Evolutionary conservation across 2,888 invertebrate genomes (phyloP), one percentile per base, ranked within the genome.

Genomic region (Stenoptilia bipunctidactyla): DNA sequence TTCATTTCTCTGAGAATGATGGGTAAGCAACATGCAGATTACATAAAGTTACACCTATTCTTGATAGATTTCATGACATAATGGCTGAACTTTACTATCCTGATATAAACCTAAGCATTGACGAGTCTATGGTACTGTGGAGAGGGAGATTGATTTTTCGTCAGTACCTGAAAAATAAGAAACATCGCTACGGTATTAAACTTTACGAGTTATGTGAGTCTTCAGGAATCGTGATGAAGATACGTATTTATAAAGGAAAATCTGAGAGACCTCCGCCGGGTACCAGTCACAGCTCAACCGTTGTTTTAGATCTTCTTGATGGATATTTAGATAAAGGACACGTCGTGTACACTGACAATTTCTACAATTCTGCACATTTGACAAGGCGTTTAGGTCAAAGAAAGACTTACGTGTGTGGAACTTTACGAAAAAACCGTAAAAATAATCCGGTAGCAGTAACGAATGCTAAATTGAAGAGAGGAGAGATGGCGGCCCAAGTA

Each of bases 401-500:
- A 36, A 45, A 51, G 33, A 43, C 56, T 42, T 33, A 53, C 37
- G 38, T 38, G 9, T 45, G 46, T 43, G 55, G 56, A 36, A 60
- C 55, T 36, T 43, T 61, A 12, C 44, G 52, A 38, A 47, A 46
- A 46, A 55, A 57, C 39, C 45, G 52, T 37, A 43, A 46, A 43
- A 44, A 48, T 39, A 51, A 53, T 42, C 57, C 55, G 37, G 41
- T 46, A 37, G 41, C 47, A 34, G 53, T 62, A 33, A 42, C 47
- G n/a, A 42, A 46, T 37, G 46, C 46, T 25, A 55, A 60, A 45
- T 43, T 57, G 35, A 53, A 53, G 42, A 37, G 13, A 38, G 44
- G 42, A 13, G 40, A 47, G 40, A 38, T 41, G 27, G 25, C 30
- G 1, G 45, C 42, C 27, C 44, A 45, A 42, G 52, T 53, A 46